Base-by-base conservation (phyloP, 2,888 invertebrate genomes). In the Beris morrisii region DNA sequence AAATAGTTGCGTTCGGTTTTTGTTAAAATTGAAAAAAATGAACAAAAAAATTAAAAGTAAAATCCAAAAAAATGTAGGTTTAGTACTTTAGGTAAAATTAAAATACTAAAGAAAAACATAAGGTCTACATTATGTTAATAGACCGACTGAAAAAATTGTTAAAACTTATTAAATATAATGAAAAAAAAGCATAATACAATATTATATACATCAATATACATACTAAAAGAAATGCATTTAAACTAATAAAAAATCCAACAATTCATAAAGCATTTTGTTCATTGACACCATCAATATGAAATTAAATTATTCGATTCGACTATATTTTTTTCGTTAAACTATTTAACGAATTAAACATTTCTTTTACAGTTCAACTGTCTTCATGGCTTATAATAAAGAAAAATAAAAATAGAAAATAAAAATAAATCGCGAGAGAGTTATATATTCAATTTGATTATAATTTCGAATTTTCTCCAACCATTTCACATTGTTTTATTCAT, bases 101-200 rank as follows among this genome's bases (percentile, higher is more conserved):
- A 58, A 28, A 64, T 28, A 52, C n/a, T 12, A 64, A 22, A 22
- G 22, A 22, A 22, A 22, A 52, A 31, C 64, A 45, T 53, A 63
- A 67, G 69, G 69, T 69, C 69, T 69, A 61, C 64, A 64, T 65
- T 69, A 45, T 69, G 67, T 67, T 69, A 58, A 67, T 66, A 67
- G 70, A 66, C 69, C 70, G 70, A 70, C 69, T 70, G 70, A 70
- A 66, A 66, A 38, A 61, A 52, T 66, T 70, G 69, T 70, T 67
- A 67, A 68, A 66, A 64, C 64, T 66, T 64, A 68, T 66, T 56
- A 45, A 68, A 66, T 50, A 68, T 54, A 38, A 54, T 48, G 22
- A 64, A n/a, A 28, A 53, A 53, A 64, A 50, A 53, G 46, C 54
- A 53, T 45, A 54, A 61, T 54, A 64, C 54, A 53, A 64, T 54